Base-by-base conservation (phyloP, 2,113 vertebrate genomes). In the Phrynosoma platyrhinos region DNA sequence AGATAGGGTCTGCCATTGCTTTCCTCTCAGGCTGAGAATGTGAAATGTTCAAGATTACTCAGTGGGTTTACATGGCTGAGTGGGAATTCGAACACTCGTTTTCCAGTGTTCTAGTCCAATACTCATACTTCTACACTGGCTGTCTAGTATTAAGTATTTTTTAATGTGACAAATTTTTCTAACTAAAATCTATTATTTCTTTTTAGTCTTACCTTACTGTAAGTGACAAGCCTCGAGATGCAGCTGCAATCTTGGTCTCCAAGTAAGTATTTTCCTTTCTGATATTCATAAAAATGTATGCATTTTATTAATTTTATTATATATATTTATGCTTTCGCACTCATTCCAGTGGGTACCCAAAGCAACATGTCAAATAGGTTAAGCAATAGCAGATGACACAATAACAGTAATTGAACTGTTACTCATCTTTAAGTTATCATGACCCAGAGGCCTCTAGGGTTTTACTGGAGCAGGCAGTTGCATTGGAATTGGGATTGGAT, bases 161-260 rank as follows among this genome's bases (percentile, higher is more conserved):
- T 55, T 88, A 71, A 88, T 1, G 40, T 6, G 52, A 4, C 86
- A 89, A 86, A 69, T 42, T 36, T 90, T 79, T 78, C 89, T 42
- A 90, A 91, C 32, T 80, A 66, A 36, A 71, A 3, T 47, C 47
- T 88, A 81, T 85, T 90, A 27, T 69, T 91, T 92, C 87, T 88
- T 83, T 91, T 69, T 90, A 99, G 98, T 97, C 97, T 75, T 99
- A 99, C 92, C 94, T 99, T 83, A 94, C 96, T 20, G 98, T 99
- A 92, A 97, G 96, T 36, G 98, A 99, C 91, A 98, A 97, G 94
- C 96, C 98, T 82, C 97, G 98, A 69, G 97, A 98, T 87, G 98
- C 98, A 47, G 98, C 99, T 90, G 97, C 98, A 16, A 97, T 99
- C 3, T 97, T 99, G 7, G 95, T 99, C 83, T 99, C 99, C 94